A percentile compares a stretch with the other conserved stretches of the same genome.
These are phyloP conservation scores for Papio anubis DNA, from an alignment of 2,113 vertebrate genomes.

Conservation along the genomic window DNA sequence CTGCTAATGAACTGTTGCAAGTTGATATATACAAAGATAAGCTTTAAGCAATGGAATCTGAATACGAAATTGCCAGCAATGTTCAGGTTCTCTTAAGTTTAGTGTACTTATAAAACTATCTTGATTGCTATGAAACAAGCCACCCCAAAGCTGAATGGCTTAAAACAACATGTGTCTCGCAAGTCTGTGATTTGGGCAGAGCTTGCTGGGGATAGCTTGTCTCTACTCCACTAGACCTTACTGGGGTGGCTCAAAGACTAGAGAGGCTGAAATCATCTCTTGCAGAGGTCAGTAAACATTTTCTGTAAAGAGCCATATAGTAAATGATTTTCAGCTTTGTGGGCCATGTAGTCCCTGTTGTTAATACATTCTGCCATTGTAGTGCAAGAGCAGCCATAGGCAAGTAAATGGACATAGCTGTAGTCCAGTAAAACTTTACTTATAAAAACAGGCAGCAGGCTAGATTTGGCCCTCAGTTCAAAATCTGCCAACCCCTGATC, in stretches of 20 bases:
- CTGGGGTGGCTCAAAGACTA: not conserved
- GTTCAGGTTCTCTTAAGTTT: not conserved
- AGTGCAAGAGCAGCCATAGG: not conserved
- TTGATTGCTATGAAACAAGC: not conserved
- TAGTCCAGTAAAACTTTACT: constrained; percentile 8
- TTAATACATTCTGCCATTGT: not conserved
- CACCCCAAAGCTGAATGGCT: not conserved
- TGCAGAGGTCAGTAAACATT: not conserved
- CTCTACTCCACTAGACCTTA: not conserved
- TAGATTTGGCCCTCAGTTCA: not conserved
- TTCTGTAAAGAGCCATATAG: not conserved
- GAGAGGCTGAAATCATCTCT: not conserved
- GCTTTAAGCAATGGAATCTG: not conserved
- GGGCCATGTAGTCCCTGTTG: not conserved
- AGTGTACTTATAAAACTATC: constrained; percentile 9
- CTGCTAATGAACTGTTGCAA: not conserved
- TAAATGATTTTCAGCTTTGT: not conserved
- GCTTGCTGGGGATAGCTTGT: not conserved
- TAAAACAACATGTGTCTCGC: not conserved
- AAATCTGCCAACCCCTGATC: not conserved
- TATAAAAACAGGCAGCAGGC: not conserved
- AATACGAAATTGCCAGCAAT: not conserved
- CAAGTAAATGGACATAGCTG: not conserved
- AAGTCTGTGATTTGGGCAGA: not conserved
- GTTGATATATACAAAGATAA: constrained; percentile 9